These are phyloP conservation scores for Phylloscopus trochiloides DNA, from an alignment of 2,113 vertebrate genomes.

Conservation along the genomic window DNA sequence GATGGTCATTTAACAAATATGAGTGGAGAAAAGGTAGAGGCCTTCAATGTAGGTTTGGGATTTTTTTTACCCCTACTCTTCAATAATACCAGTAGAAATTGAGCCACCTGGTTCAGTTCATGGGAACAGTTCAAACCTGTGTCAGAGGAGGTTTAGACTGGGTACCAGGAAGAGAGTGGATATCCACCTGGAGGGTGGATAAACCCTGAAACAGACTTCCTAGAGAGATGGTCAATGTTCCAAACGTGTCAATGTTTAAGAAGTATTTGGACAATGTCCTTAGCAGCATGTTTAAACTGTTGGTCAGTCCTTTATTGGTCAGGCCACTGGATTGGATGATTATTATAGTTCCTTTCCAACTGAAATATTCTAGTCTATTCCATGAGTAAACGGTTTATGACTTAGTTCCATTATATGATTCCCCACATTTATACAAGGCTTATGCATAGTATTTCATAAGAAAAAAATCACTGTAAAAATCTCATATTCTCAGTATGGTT, in stretches of 20 bases:
- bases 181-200: background rate
- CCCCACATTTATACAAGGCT: background rate
- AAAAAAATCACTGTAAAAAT: background rate
- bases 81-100: background rate
- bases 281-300: background rate
- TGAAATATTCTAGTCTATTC: background rate
- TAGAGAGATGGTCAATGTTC: too few relatives aligned
- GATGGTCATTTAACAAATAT: background rate
- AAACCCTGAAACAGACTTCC: background rate
- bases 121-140: background rate
- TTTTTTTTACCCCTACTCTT: background rate
- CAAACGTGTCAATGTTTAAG: background rate
- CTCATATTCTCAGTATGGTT: background rate
- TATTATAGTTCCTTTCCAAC: background rate
- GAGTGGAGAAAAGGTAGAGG: background rate
- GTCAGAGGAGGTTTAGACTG: background rate
- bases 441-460: background rate
- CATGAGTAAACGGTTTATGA: background rate
- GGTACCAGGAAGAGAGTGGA: background rate
- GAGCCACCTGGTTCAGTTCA: too few relatives aligned
- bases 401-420: background rate
- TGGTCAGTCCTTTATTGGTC: background rate
- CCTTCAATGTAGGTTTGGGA: accelerated
- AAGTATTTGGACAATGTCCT: background rate
- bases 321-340: background rate